Evolutionary conservation across 2,113 vertebrate genomes (phyloP), one percentile per base, ranked within the genome.

Genomic region (Hystrix brachyura): DNA sequence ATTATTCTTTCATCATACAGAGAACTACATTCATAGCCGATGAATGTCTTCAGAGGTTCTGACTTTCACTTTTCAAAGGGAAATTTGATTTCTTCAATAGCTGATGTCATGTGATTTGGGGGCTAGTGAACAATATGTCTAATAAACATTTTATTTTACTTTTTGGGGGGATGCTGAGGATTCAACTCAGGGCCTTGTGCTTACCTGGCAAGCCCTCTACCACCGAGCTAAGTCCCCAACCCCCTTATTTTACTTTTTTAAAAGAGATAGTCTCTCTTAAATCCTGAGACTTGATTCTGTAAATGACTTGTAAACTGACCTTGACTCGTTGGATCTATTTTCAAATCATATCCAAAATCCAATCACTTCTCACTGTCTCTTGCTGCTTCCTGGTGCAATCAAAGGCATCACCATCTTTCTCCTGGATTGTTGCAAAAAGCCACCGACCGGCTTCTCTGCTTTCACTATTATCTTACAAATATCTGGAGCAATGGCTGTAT

Each of bases 1-100:
- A 82, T 88, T 78, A 71, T 91, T 87, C 48, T 96, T 78, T 93
- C 21, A 57, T 89, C 43, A 43, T 48, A 34, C 18, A 55, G 27
- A 13, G 62, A 94, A 97, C 74, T 71, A 57, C 74, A 81, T 59
- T 90, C 34, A 9, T 86, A 97, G 27, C 34, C 57, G 7, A 4
- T 25, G 55, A 92, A 65, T 88, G 71, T 92, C 94, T 94, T 87
- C 74, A 53, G 34, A 76, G 69, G 43, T 84, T 90, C 46, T 46
- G 53, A 8, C 14, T 87, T 95, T 95, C 53, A 69, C 69, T 93
- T 94, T 97, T 94, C 96, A 96, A 94, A 64, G 53, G 43, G 19
- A 95, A 94, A 88, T 97, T 46, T 87, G 83, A 94, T 94, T 95
- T 96, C 90, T 95, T 19, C 18, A 62, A 46, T 14, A 89, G 84